phyloP scores from a whole-genome alignment of 2,888 invertebrate species.

The Hydroisotoma schaefferi region DNA sequence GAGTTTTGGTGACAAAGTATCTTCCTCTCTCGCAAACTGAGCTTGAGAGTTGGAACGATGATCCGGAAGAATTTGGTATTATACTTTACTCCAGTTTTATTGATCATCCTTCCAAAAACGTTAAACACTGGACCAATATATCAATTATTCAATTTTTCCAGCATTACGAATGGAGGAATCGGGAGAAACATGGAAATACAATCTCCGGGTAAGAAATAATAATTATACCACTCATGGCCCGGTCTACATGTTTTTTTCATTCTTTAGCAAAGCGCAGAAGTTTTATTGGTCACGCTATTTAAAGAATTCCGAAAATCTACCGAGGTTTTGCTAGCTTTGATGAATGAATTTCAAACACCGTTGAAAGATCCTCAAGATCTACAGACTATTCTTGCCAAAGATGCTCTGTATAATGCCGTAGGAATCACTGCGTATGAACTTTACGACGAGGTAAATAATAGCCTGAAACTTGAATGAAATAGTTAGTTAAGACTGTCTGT shows the following conservation, averaged over 20 bases:
- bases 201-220: conserved; percentile 65
- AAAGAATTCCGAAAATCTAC: conserved; percentile 71
- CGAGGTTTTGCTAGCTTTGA: conserved; percentile 69
- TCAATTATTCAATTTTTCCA: conserved; percentile 28
- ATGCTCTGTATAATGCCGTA: conserved; percentile 90
- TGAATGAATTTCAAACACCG: conserved; percentile 64
- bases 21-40: conserved; percentile 80
- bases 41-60: conserved; percentile 79
- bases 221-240: neutral
- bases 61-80: conserved; percentile 82
- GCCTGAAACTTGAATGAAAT: too few relatives aligned
- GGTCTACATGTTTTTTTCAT: conserved; percentile 4
- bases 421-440: conserved; percentile 84
- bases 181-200: conserved; percentile 92
- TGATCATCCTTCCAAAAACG: too few relatives aligned
- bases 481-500: too few relatives aligned
- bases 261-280: conserved; percentile 78
- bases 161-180: conserved; percentile 63
- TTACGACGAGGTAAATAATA: conserved; percentile 70
- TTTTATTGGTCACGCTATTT: conserved; percentile 77
- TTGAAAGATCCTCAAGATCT: conserved; percentile 66
- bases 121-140: neutral
- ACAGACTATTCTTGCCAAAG: conserved; percentile 76
- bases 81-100: conserved; percentile 8
- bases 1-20: conserved; percentile 80